A percentile compares a stretch with the other conserved stretches of the same genome.
Conservation (phyloP, 2,797 vertebrate species). For the Falco naumanni region DNA sequence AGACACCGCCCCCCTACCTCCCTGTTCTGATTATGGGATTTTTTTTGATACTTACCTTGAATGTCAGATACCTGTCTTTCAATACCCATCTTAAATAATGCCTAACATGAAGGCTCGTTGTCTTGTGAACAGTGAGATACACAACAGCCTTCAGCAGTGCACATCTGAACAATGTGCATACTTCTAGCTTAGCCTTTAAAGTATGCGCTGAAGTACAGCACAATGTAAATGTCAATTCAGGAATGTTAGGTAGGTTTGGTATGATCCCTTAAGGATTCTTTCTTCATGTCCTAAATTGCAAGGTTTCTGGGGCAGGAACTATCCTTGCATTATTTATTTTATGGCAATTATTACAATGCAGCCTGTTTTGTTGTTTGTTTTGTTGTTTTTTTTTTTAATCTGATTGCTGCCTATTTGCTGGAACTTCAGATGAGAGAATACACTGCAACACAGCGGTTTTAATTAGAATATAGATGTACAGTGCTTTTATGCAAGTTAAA, state of each 20-base stretch:
- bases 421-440: not conserved
- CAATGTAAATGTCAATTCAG: conserved; percentile 30
- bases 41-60: not conserved
- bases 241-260: conserved; percentile 10
- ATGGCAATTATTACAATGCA: not conserved
- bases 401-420: not conserved
- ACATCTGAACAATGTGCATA: not conserved
- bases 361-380: not conserved
- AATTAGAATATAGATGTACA: not conserved
- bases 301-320: conserved; percentile 58
- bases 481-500: not conserved
- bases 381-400: not conserved
- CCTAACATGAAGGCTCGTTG: not conserved
- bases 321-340: conserved; percentile 53
- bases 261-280: conserved; percentile 49
- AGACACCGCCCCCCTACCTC: fast-evolving
- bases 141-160: not conserved
- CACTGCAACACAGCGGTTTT: not conserved
- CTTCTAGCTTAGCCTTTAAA: not conserved
- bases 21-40: not conserved
- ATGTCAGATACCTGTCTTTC: not conserved
- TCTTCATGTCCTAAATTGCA: conserved; percentile 50
- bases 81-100: not conserved
- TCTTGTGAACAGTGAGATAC: not conserved
- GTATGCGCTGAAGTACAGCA: not conserved